phyloP scores from a whole-genome alignment of 2,888 invertebrate species.

The Monochamus alternatus region DNA sequence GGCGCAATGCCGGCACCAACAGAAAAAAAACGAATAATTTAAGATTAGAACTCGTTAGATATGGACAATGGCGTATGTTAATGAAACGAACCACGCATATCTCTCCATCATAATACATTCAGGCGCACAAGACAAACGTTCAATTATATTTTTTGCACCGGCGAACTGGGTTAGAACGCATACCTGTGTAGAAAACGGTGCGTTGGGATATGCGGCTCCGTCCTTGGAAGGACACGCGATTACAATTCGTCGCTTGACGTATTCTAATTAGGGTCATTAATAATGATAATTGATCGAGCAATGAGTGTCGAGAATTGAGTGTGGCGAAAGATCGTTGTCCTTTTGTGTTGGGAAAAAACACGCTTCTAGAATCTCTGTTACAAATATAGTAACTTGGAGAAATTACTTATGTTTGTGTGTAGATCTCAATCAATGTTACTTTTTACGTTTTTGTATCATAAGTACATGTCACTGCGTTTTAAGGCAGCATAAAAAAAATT shows the following conservation, averaged over 20 bases:
- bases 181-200: background rate
- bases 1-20: background rate
- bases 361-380: too few species aligned
- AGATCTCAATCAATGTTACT: too few species aligned
- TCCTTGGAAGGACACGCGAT: constrained; percentile 52
- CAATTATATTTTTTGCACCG: background rate
- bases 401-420: too few species aligned
- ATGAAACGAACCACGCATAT: background rate
- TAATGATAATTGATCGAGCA: background rate
- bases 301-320: too few species aligned
- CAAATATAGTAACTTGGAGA: too few species aligned
- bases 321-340: too few species aligned
- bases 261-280: too few species aligned
- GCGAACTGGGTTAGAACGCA: background rate
- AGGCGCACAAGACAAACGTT: constrained; percentile 1
- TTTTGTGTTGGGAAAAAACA: too few species aligned
- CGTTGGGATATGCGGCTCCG: constrained; percentile 28
- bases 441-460: too few species aligned
- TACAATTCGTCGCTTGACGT: constrained; percentile 6
- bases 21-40: background rate
- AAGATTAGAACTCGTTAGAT: constrained; percentile 9
- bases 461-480: too few species aligned
- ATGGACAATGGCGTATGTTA: constrained; percentile 10
- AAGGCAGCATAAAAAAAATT: too few species aligned
- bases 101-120: background rate